Evolutionary conservation across 2,797 vertebrate species (phyloP).

Genomic region (Ctenopoma kingsleyae): DNA sequence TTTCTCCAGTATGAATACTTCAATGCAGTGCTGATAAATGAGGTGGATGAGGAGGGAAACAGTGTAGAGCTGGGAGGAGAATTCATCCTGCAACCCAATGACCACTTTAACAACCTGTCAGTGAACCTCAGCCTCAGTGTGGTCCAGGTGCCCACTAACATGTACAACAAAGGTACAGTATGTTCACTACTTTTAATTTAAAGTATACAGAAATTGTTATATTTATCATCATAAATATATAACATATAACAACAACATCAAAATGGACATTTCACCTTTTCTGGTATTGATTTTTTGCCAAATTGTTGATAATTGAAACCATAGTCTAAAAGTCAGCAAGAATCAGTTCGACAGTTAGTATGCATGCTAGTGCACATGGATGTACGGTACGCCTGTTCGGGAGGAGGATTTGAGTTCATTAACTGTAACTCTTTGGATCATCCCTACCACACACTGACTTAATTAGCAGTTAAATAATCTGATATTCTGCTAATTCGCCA

Average conservation of each 20-base stretch:
- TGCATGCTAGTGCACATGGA: conserved; percentile 1
- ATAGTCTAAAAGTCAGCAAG: not conserved
- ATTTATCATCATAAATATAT: not conserved
- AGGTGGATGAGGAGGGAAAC: conserved; percentile 93
- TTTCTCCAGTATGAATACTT: conserved; percentile 95
- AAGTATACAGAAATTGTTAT: conserved; percentile 45
- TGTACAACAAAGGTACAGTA: conserved; percentile 99
- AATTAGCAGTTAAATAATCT: conserved; percentile 75
- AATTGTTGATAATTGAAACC: conserved; percentile 6
- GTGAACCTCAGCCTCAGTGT: conserved; percentile 98
- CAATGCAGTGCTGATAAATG: conserved; percentile 98
- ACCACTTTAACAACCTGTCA: conserved; percentile 98
- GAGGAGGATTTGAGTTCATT: conserved; percentile 59
- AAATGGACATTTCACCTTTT: not conserved
- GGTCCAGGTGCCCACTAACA: conserved; percentile 98
- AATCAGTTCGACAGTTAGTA: not conserved
- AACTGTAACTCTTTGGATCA: conserved; percentile 55
- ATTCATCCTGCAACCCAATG: conserved; percentile 95
- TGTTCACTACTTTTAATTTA: conserved; percentile 71
- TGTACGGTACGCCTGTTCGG: not conserved
- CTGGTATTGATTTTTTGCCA: not conserved
- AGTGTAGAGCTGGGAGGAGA: conserved; percentile 95
- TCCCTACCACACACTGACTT: conserved; percentile 61
- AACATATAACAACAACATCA: too few relatives aligned
- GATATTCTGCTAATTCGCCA: conserved; percentile 65